Conservation (phyloP, 2,797 vertebrate genomes). For the Rhinella marina region DNA sequence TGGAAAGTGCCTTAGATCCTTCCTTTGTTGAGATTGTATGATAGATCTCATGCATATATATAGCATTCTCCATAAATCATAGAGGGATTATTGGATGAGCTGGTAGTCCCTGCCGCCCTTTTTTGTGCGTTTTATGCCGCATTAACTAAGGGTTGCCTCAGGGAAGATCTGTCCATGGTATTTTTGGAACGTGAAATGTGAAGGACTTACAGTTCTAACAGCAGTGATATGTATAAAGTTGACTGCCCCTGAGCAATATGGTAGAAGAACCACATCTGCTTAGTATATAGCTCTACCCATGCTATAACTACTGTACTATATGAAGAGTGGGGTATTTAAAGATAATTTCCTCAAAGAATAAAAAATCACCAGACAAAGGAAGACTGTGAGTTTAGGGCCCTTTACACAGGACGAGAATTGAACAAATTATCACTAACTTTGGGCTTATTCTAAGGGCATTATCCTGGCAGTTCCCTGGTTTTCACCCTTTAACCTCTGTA, state of each 20-base stretch:
- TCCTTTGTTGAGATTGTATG: background rate
- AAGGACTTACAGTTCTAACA: background rate
- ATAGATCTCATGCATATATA: background rate
- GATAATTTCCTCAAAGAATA: background rate
- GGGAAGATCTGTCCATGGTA: slow-evolving; percentile 34
- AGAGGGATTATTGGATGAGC: slow-evolving; percentile 24
- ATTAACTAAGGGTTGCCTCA: slow-evolving; percentile 16
- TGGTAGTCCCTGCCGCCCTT: background rate
- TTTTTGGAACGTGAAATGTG: slow-evolving; percentile 22
- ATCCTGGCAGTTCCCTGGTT: too few species aligned
- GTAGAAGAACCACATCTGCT: slow-evolving; percentile 38
- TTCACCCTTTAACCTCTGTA: too few species aligned
- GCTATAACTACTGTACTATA: background rate
- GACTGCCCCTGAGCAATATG: background rate
- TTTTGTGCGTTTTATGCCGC: slow-evolving; percentile 3
- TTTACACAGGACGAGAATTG: too few species aligned
- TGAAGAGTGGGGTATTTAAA: background rate
- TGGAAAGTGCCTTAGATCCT: background rate
- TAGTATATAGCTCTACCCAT: background rate
- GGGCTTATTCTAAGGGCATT: too few species aligned
- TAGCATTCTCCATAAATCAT: slow-evolving; percentile 4
- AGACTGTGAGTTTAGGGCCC: too few species aligned
- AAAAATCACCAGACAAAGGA: too few species aligned
- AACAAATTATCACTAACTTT: too few species aligned
- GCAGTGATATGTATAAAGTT: slow-evolving; percentile 3